These are phyloP conservation scores for Rhea americana DNA, from an alignment of 2,113 vertebrate genomes.

Conservation along the genomic window DNA sequence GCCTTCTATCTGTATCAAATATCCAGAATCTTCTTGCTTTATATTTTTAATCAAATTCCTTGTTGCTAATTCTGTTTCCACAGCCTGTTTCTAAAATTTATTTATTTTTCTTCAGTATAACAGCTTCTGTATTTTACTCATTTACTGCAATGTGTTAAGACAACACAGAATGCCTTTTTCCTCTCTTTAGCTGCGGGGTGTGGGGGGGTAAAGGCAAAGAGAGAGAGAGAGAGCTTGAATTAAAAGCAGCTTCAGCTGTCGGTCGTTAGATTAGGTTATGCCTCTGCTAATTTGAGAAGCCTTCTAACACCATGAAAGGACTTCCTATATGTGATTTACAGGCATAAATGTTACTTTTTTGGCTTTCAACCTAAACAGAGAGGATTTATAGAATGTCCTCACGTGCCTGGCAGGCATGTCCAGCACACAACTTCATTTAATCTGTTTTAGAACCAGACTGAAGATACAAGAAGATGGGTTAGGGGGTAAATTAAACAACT, in stretches of 20 bases:
- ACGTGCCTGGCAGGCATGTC: neutral
- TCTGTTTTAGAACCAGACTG: neutral
- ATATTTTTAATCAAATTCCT: neutral
- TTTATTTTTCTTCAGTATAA: neutral
- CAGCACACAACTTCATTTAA: neutral
- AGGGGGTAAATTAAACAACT: neutral
- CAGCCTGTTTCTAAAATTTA: neutral
- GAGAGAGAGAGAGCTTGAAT: rapidly evolving
- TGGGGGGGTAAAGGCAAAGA: neutral
- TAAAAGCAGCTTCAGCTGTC: neutral
- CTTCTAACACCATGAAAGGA: neutral
- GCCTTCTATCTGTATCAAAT: neutral
- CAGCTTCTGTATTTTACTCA: neutral
- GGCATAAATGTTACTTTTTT: neutral
- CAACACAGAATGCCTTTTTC: neutral
- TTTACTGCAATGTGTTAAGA: neutral
- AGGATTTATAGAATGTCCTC: neutral
- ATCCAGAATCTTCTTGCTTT: neutral
- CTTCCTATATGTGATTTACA: neutral
- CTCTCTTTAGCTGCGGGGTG: neutral
- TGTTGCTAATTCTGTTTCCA: neutral
- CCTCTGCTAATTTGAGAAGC: neutral
- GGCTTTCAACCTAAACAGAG: neutral
- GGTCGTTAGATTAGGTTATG: neutral
- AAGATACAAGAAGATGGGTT: neutral